These are phyloP conservation scores for Bombus affinis DNA, from an alignment of 1,140 invertebrate genomes.

Conservation along the genomic window DNA sequence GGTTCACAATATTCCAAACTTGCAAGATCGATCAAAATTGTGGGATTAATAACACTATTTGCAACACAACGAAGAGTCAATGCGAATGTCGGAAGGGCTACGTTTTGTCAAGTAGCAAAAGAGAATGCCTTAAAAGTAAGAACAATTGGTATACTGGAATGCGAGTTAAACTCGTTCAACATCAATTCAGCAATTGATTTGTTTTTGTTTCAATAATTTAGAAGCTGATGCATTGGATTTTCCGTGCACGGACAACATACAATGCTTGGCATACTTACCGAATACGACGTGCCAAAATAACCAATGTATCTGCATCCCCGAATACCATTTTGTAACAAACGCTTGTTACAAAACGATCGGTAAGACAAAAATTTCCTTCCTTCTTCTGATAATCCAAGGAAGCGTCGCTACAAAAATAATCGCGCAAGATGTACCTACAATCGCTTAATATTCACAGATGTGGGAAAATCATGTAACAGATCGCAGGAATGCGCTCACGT, in stretches of 20 bases:
- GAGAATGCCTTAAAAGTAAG: conserved; percentile 52
- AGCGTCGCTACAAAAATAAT: not conserved
- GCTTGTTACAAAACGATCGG: conserved; percentile 41
- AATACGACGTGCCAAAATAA: conserved; percentile 45
- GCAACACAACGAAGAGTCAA: conserved; percentile 43
- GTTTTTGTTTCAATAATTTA: conserved; percentile 14
- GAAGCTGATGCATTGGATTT: conserved; percentile 18
- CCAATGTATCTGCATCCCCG: conserved; percentile 35
- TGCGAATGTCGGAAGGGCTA: conserved; percentile 49
- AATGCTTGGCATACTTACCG: conserved; percentile 32
- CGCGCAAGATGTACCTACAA: not conserved
- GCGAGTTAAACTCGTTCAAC: not conserved
- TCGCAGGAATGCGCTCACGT: conserved; percentile 48
- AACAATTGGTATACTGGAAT: not conserved
- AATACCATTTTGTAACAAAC: conserved; percentile 26
- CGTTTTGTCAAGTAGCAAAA: conserved; percentile 21
- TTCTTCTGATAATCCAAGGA: not conserved
- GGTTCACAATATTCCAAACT: not conserved
- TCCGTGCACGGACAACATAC: conserved; percentile 47
- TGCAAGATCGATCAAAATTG: conserved; percentile 54
- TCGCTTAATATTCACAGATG: not conserved
- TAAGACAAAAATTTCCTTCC: conserved; percentile 4
- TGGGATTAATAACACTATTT: conserved; percentile 24
- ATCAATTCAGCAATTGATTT: not conserved
- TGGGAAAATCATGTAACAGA: conserved; percentile 11